phyloP scores from a whole-genome alignment of 2,797 vertebrate species.

The Crenuchus spilurus region DNA sequence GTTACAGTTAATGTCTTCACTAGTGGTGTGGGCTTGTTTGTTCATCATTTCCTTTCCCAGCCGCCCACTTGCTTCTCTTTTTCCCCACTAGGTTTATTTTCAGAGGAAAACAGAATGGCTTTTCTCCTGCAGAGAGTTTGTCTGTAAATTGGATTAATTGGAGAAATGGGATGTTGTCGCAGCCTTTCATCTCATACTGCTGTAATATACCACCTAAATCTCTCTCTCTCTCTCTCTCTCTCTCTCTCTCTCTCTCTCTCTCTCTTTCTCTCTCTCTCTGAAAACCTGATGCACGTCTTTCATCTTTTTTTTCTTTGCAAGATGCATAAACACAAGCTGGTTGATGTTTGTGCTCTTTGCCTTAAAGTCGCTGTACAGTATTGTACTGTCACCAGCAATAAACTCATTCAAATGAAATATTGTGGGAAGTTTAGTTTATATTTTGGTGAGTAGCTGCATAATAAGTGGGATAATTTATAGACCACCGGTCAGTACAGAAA shows the following conservation, averaged over 20 bases:
- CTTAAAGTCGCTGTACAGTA: not conserved
- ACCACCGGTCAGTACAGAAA: no score
- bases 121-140: constrained; percentile 56
- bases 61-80: not conserved
- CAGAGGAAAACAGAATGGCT: constrained; percentile 65
- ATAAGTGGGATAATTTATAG: no score
- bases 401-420: no score
- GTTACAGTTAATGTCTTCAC: not conserved
- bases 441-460: no score
- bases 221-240: constrained; percentile 41
- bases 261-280: not conserved
- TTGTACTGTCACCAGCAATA: no score
- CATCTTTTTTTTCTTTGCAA: not conserved
- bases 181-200: constrained; percentile 65
- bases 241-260: constrained; percentile 34
- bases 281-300: not conserved
- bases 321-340: not conserved
- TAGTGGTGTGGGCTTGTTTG: not conserved
- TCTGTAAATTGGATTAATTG: constrained; percentile 73
- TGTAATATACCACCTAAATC: constrained; percentile 66
- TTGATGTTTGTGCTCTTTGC: not conserved
- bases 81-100: constrained; percentile 58
- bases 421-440: no score
- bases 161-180: constrained; percentile 70
- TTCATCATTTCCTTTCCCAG: not conserved